Percentiles rank a stretch among this genome's conserved stretches.
Conservation (phyloP, 30 jellyfish, hydroid and myxozoan species). For the Nemopilema nomurai region DNA sequence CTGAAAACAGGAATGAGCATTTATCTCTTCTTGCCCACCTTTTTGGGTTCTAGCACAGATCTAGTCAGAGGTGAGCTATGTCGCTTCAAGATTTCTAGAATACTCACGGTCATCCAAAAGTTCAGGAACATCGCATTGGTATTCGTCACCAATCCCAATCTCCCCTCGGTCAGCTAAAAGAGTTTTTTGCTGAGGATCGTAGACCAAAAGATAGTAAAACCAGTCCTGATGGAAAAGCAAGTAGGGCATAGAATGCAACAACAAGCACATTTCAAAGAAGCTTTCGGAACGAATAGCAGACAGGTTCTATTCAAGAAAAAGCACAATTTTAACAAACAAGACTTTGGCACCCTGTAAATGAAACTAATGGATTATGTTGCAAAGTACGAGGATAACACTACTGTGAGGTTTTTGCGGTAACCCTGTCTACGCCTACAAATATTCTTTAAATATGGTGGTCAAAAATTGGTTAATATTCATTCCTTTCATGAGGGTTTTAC, state of each 20-base stretch:
- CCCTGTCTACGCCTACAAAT: too few species aligned
- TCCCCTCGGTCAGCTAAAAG: constrained; percentile 99
- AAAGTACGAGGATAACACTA: too few species aligned
- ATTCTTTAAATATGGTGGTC: too few species aligned
- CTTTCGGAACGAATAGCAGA: neutral
- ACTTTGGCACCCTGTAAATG: too few species aligned
- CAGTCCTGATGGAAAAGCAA: constrained; percentile 77
- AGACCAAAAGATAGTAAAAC: constrained; percentile 93
- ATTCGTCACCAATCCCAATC: constrained; percentile 96
- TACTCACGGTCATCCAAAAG: constrained; percentile 49
- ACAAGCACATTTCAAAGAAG: too few species aligned
- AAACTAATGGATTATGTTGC: too few species aligned
- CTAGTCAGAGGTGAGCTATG: neutral
- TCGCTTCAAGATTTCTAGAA: neutral
- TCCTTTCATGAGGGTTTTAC: too few species aligned
- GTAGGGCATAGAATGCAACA: neutral
- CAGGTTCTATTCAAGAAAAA: neutral
- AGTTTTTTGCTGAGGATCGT: constrained; percentile 98
- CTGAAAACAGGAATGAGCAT: too few species aligned
- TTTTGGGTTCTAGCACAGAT: neutral
- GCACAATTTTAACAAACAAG: neutral
- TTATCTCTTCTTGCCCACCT: too few species aligned
- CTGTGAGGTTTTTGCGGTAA: too few species aligned
- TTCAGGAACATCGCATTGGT: constrained; percentile 88
- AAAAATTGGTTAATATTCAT: too few species aligned